Base-by-base conservation (phyloP, 2,113 vertebrate species). In the Taurulus bubalis region DNA sequence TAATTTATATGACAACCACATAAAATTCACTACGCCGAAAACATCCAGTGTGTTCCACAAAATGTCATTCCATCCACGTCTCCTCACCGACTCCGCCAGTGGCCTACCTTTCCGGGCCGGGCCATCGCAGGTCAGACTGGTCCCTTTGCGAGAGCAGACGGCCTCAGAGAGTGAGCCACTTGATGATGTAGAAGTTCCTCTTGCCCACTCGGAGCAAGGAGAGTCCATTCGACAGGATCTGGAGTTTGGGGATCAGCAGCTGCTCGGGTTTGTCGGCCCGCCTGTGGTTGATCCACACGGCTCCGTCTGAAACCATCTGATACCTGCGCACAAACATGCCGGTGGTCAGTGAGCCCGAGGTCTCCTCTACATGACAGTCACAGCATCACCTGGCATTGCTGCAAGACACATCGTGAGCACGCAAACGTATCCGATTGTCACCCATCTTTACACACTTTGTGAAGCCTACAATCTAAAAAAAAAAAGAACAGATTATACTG, bases 141-240 rank as follows among this genome's bases (percentile, higher is more conserved):
- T 77, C 24, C 64, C 4, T 16, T 4, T 32, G 22, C 0, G 45
- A 56, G 24, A 60, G 69, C 36, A 38, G 26, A 20, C 16, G 18
- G 42, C 45, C 65, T 95, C 89, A 95, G n/a, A 95, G 90, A 36
- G 91, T 80, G 63, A 99, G 94, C 98, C 98, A 99, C 91, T 97
- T 99, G 89, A 99, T 95, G 89, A 99, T 94, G 85, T 98, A 96
- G 77, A 96, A 97, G 89, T 99, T 99, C 87, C 86, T 98, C 93
- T 99, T 99, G 82, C 98, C 98, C 84, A 99, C 95, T 87, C 94
- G 94, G 76, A 99, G 94, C 72, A 98, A 85, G 0, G 95, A 96
- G n/a, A 99, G 96, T 87, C 98, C 97, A 28, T 98, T 99, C 51
- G 95, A 95, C 55, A 99, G 96, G 86, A 99, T 97, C 75, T 99